These are phyloP conservation scores for Miniopterus natalensis DNA, from an alignment of 2,113 vertebrate species.

Conservation along the genomic window DNA sequence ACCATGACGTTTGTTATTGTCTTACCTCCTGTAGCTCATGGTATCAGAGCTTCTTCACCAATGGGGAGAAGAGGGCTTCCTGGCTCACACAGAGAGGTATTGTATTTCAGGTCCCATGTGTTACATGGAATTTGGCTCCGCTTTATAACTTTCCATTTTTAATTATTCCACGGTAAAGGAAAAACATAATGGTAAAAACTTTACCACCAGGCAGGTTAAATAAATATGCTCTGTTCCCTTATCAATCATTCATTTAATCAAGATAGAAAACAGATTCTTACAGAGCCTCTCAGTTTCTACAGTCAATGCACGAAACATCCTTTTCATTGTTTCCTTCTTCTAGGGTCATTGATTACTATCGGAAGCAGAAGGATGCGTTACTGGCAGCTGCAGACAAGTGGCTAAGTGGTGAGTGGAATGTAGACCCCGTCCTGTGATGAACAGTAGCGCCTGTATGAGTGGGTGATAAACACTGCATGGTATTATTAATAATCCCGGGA, in stretches of 20 bases:
- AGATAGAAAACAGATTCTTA: constrained; percentile 6
- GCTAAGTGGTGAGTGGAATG: constrained; percentile 92
- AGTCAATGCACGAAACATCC: not conserved
- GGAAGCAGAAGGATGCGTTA: constrained; percentile 92
- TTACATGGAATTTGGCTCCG: not conserved
- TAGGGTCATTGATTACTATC: constrained; percentile 95
- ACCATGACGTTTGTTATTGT: not conserved
- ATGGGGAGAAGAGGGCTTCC: constrained; percentile 95
- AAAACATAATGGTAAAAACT: not conserved
- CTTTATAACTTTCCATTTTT: not conserved
- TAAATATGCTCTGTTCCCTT: not conserved
- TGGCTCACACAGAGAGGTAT: constrained; percentile 94
- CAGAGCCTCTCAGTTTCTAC: not conserved
- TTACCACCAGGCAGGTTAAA: not conserved
- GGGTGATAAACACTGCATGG: not conserved
- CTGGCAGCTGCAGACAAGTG: constrained; percentile 94
- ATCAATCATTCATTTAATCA: constrained; percentile 1
- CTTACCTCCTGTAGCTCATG: constrained; percentile 90
- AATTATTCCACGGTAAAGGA: not conserved
- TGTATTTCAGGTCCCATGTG: not conserved
- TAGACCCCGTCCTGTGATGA: not conserved
- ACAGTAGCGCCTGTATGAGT: not conserved
- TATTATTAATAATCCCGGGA: not conserved
- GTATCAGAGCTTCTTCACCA: constrained; percentile 92
- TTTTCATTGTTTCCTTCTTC: constrained; percentile 54